These are phyloP conservation scores for Danionella dracula DNA, from an alignment of 2,797 vertebrate genomes.

Conservation along the genomic window DNA sequence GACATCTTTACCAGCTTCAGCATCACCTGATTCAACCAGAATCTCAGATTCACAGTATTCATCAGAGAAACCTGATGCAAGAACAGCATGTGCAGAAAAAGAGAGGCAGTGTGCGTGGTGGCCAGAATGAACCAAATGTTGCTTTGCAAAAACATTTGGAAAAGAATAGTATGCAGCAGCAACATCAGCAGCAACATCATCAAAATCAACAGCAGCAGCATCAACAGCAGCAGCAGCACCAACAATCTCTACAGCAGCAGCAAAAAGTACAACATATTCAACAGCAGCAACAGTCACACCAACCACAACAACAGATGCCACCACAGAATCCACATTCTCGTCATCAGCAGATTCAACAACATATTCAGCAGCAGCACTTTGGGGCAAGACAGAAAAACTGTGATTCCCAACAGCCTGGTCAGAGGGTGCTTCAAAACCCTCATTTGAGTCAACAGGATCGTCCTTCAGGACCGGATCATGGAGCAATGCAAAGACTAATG, in stretches of 20 bases:
- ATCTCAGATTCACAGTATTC: constrained; percentile 80
- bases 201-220: constrained; percentile 72
- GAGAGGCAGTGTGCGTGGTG: constrained; percentile 77
- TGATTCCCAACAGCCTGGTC: constrained; percentile 76
- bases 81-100: constrained; percentile 94
- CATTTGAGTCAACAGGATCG: constrained; percentile 81
- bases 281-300: constrained; percentile 77
- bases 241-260: constrained; percentile 72
- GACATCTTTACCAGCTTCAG: constrained; percentile 91
- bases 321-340: constrained; percentile 80
- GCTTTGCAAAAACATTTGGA: constrained; percentile 87
- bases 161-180: constrained; percentile 73
- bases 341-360: constrained; percentile 89
- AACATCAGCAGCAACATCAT: constrained; percentile 60
- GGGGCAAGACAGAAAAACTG: constrained; percentile 82
- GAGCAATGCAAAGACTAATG: constrained; percentile 90
- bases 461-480: constrained; percentile 80
- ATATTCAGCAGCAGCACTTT: constrained; percentile 84
- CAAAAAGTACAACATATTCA: constrained; percentile 69
- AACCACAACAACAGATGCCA: constrained; percentile 64
- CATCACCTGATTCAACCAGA: constrained; percentile 84
- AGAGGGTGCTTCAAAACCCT: constrained; percentile 77
- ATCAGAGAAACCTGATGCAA: constrained; percentile 87
- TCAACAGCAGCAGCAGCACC: constrained; percentile 57
- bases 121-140: constrained; percentile 75